A percentile compares a stretch with the other conserved stretches of the same genome.
Evolutionary conservation across 2,797 vertebrate genomes (phyloP).

Genomic region (Malurus splendens): DNA sequence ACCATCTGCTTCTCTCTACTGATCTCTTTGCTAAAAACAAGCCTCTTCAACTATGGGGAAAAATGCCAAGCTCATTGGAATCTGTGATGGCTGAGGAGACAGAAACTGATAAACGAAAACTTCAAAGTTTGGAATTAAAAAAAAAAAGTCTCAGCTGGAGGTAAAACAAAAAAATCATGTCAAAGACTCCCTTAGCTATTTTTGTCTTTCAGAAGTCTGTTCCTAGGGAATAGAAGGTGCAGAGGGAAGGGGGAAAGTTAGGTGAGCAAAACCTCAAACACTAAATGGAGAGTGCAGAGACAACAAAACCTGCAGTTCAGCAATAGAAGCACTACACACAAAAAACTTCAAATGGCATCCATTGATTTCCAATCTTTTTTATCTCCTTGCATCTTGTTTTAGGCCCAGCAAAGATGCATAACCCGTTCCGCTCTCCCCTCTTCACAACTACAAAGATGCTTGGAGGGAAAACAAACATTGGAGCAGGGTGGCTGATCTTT

Average conservation of each 20-base stretch:
- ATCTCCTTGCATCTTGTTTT: constrained; percentile 50
- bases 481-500: not conserved
- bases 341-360: constrained; percentile 63
- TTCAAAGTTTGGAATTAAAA: constrained; percentile 48
- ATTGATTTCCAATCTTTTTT: constrained; percentile 58
- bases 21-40: constrained; percentile 39
- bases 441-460: constrained; percentile 13
- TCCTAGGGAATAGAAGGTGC: constrained; percentile 14
- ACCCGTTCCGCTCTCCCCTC: constrained; percentile 12
- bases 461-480: constrained; percentile 37
- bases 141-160: constrained; percentile 34
- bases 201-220: constrained; percentile 43
- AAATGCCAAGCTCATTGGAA: constrained; percentile 39
- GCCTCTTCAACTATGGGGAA: constrained; percentile 32
- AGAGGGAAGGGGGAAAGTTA: constrained; percentile 15
- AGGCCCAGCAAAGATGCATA: constrained; percentile 8
- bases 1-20: constrained; percentile 45
- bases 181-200: constrained; percentile 38
- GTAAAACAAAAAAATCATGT: constrained; percentile 48
- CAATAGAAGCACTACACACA: constrained; percentile 32
- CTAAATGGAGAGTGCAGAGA: constrained; percentile 25
- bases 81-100: constrained; percentile 35
- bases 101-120: constrained; percentile 12
- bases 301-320: constrained; percentile 45
- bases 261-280: constrained; percentile 49